Conservation (phyloP, 2,113 vertebrate genomes). For the Entelurus aequoreus region DNA sequence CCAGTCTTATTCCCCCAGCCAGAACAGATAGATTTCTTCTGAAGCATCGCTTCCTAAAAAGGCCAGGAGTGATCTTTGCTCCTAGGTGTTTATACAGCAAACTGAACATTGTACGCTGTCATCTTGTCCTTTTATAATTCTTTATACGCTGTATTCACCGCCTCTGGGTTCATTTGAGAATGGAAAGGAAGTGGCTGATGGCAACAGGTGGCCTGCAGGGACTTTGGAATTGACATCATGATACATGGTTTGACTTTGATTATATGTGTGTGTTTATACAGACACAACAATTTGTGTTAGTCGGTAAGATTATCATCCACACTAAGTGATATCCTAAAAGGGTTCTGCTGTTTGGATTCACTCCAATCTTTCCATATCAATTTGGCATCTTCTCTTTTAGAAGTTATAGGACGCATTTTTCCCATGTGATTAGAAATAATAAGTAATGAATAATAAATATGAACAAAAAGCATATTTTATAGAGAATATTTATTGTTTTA, state of each 20-base stretch:
- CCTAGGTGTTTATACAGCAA: slow-evolving; percentile 51
- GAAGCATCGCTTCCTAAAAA: slow-evolving; percentile 62
- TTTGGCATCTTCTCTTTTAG: slow-evolving; percentile 5
- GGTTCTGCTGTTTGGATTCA: slow-evolving; percentile 38
- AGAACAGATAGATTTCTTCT: slow-evolving; percentile 28
- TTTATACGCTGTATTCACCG: slow-evolving; percentile 10
- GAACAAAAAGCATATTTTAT: too few species aligned
- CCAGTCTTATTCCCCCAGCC: slow-evolving; percentile 5
- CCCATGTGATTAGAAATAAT: too few species aligned
- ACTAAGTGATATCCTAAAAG: slow-evolving; percentile 32
- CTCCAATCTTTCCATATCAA: slow-evolving; percentile 53
- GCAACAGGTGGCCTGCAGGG: slow-evolving; percentile 25
- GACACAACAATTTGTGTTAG: slow-evolving; percentile 12
- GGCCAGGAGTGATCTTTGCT: slow-evolving; percentile 44
- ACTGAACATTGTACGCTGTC: slow-evolving; percentile 28
- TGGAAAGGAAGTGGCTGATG: slow-evolving; percentile 10
- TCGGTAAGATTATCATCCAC: slow-evolving; percentile 16
- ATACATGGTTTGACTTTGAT: slow-evolving; percentile 32
- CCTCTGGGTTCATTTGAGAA: slow-evolving; percentile 44
- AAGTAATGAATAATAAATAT: too few species aligned
- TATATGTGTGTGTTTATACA: slow-evolving; percentile 24
- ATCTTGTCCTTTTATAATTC: slow-evolving; percentile 13
- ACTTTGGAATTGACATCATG: slow-evolving; percentile 38
- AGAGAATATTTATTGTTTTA: too few species aligned
- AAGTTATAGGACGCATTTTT: not conserved